Evolutionary conservation across 2,888 invertebrate genomes (phyloP), one percentile per base, ranked within the genome.

Genomic region (Acanthopleura granulata): DNA sequence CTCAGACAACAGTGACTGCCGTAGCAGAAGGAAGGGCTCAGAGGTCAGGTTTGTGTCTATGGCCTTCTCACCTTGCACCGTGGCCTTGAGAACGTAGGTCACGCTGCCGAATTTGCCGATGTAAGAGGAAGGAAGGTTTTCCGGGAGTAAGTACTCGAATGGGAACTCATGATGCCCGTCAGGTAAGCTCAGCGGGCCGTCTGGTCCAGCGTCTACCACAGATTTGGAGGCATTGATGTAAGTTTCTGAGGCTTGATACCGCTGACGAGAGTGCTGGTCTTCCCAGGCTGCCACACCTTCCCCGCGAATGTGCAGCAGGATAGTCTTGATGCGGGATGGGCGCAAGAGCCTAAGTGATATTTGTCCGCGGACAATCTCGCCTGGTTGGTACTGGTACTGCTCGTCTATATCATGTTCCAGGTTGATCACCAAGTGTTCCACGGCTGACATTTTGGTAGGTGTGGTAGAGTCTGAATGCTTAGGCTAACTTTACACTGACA

Each of bases 321-420:
- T 80, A 27, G 72, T 78, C 49, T 80, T 77, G 22, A 84, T 72
- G 27, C 75, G 71, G 0, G 80, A 74, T 14, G 79, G 77, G 0
- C 79, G 70, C 4, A 74, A 61, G 1, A 78, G 74, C 57, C 72
- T 78, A 50, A 82, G 50, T 22, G 49, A 49, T 18, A 87, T 80
- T 30, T 80, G 77, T 3, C 90, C 90, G 9, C 87, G 75, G 18
- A 90, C 78, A 27, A 85, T 82, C 83, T 90, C 89, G 14, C 89
- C 89, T 0, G 90, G 90, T 73, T 88, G 88, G 73, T 89, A 90
- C 82, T 90, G 90, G 76, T 90, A 90, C 77, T 90, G 90, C 78
- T 90, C 89, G 78, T 90, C 90, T 22, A 90, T 90, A 78, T 90
- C 90, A 77, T 90, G 90, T 76, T 90, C 89, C 51, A 90, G 80